Evolutionary conservation across 2,797 vertebrate species (phyloP).

Genomic region (Danio kyathit): DNA sequence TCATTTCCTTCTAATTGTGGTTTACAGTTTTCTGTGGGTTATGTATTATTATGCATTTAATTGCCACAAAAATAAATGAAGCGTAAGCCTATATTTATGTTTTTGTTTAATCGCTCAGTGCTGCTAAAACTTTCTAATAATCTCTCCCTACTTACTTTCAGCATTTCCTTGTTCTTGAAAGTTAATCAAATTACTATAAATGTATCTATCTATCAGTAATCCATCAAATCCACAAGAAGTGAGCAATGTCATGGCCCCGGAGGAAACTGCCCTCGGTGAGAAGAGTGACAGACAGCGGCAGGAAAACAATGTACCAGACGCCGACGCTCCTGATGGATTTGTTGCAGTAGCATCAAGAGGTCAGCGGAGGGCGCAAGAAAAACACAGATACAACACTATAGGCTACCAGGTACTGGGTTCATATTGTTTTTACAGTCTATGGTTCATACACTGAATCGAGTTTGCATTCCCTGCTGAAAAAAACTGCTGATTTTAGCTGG

Average conservation of each 20-base stretch:
- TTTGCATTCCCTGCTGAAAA: background rate
- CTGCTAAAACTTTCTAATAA: background rate
- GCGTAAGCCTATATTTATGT: background rate
- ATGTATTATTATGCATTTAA: background rate
- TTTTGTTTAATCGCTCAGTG: background rate
- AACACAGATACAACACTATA: conserved; percentile 68
- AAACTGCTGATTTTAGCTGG: too few species aligned
- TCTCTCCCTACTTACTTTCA: background rate
- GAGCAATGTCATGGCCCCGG: conserved; percentile 60
- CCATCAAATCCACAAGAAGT: conserved; percentile 59
- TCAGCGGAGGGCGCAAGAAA: conserved; percentile 75
- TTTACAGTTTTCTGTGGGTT: background rate
- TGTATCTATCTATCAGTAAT: conserved; percentile 58
- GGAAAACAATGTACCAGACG: conserved; percentile 63
- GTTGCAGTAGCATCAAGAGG: conserved; percentile 62
- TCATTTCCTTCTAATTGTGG: background rate
- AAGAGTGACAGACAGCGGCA: conserved; percentile 54
- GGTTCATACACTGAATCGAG: background rate
- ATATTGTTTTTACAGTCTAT: background rate
- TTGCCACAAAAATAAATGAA: background rate
- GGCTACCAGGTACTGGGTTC: conserved; percentile 68
- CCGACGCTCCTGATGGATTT: conserved; percentile 55
- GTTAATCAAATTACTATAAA: background rate
- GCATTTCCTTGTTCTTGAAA: background rate
- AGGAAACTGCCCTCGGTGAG: conserved; percentile 61